A percentile compares a stretch with the other conserved stretches of the same genome.
Conservation (phyloP, 2,113 vertebrate genomes). For the Muntiacus muntjak region DNA sequence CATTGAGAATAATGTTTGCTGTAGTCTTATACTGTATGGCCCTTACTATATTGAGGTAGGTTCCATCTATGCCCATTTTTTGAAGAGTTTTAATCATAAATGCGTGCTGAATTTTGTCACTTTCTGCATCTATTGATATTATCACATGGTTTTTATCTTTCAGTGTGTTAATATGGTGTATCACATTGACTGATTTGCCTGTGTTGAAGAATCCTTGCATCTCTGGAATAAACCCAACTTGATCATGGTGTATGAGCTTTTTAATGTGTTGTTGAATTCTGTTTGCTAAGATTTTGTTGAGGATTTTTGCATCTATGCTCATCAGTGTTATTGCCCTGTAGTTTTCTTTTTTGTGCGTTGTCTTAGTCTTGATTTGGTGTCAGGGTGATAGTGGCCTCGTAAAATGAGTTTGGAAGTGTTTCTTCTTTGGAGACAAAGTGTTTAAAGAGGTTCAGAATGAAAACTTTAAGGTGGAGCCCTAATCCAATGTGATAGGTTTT, state of each 20-base stretch:
- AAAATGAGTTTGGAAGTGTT: background rate
- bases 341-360: background rate
- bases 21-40: background rate
- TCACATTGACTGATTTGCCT: background rate
- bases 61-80: background rate
- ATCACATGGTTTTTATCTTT: background rate
- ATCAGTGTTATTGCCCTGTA: background rate
- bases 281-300: background rate
- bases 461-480: background rate
- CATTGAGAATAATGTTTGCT: background rate
- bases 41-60: background rate
- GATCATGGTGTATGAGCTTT: background rate
- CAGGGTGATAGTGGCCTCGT: background rate
- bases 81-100: background rate
- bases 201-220: background rate
- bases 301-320: background rate
- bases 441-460: background rate
- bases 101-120: background rate
- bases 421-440: background rate
- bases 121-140: background rate
- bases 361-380: background rate
- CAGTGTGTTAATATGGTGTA: background rate
- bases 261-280: background rate
- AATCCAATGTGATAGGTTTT: background rate
- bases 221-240: background rate